Evolutionary conservation across 2,888 invertebrate species (phyloP), one percentile per base, ranked within the genome.

Genomic region (Caenorhabditis japonica): DNA sequence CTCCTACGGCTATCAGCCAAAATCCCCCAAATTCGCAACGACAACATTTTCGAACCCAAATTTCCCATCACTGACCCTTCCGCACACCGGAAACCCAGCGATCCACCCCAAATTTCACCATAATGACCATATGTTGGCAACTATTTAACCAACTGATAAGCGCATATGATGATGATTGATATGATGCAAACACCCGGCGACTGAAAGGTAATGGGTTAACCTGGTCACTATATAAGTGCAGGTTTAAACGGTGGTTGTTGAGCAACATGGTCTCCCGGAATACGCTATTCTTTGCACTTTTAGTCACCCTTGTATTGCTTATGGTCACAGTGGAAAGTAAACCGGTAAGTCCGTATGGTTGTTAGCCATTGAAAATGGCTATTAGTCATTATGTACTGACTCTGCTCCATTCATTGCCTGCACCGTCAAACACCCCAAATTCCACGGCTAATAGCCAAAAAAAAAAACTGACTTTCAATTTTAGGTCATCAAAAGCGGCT

Each of bases 401-500:
- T 30, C 30, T 30, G 7, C 10, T 30, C 10, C 10, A 30, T 30
- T 30, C 5, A 5, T 30, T 30, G 30, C 5, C 10, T 30, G 30
- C 30, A 30, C 30, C 30, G 5, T 30, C 30, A 30, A 30, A 7
- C 10, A 30, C 10, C 30, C 10, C 7, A 30, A 30, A 7, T 10
- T 30, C 10, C 30, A 30, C 30, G 5, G 30, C 5, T 7, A 30
- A 30, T 30, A 10, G 10, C 10, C 30, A 30, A 30, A 30, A 10
- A 30, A 30, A 30, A 30, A 5, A 30, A 30, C 5, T 30, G 30
- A 5, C 30, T 30, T 30, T 25, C 1, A 21, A 12, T 15, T 66
- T 33, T 53, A 72, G 72, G 44, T 72, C 4, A 27, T 72, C 19
- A 72, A 72, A 49, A 59, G 58, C 47, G 71, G 58, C 19, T 71